Evolutionary conservation across 2,113 vertebrate genomes (phyloP), one percentile per base, ranked within the genome.

Genomic region (Micronycteris hirsuta): DNA sequence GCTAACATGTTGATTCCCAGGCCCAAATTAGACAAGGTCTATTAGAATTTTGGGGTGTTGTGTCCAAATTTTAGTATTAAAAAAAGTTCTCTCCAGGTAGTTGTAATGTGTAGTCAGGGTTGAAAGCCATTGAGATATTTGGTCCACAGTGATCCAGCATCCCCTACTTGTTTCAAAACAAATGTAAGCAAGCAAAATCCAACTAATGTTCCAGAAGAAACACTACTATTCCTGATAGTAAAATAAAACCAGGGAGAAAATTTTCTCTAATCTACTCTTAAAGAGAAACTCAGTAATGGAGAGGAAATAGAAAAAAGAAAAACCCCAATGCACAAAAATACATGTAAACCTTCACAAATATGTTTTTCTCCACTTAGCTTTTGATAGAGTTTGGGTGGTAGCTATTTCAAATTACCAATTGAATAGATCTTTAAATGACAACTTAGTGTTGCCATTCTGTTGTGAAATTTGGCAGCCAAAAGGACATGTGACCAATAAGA

Each of bases 401-500:
- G 67, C 76, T 93, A 68, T 87, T 96, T 33, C 70, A 95, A 97
- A 95, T 96, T 43, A 54, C 87, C 83, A 97, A 68, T 93, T 97
- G 96, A 95, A 78, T 65, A 93, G 74, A 89, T 94, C 43, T 90
- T 96, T 97, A 96, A 93, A 93, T 87, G 45, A 84, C 81, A 95
- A 94, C 94, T 92, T 96, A 92, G 38, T 56, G 45, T 84, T 97
- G 70, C 45, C 76, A 95, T 90, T 94, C 56, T 96, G 41, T 97
- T 97, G 81, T 95, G 94, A 95, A 97, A 97, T 93, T 96, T 96
- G 90, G 73, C 81, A 96, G 36, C 20, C 43, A 54, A 91, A 92
- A 96, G 63, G 82, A 63, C 58, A 56, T 56, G 52, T 93, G 76
- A 81, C 65, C 31, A 95, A 87, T 17, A 76, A 82, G 83, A 96